A percentile compares a stretch with the other conserved stretches of the same genome.
Evolutionary conservation across 2,113 vertebrate species (phyloP).

Genomic region (cattle (Bos taurus)): DNA sequence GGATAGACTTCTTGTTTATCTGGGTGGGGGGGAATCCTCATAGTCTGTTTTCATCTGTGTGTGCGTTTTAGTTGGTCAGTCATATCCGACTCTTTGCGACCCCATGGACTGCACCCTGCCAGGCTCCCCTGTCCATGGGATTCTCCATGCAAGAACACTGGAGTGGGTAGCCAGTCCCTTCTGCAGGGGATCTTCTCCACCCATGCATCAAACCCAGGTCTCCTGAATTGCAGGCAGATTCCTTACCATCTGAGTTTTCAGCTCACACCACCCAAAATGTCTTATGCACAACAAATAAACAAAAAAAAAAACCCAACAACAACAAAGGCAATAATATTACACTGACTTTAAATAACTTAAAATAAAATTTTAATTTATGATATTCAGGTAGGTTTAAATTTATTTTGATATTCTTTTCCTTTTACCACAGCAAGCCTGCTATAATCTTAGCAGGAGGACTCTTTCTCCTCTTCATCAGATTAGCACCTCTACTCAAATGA

Average conservation of each 20-base stretch:
- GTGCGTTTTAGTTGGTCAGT: not conserved
- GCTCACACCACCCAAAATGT: not conserved
- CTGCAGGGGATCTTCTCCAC: not conserved
- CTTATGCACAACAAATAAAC: not conserved
- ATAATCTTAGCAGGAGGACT: not conserved
- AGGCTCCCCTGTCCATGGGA: not conserved
- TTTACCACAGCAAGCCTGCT: not conserved
- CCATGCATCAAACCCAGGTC: not conserved
- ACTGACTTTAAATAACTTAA: not conserved
- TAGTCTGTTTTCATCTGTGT: not conserved
- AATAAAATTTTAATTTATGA: not conserved
- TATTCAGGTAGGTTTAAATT: not conserved
- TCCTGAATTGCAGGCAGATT: not conserved
- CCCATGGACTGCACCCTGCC: not conserved
- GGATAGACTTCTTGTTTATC: not conserved
- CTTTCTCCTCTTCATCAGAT: not conserved
- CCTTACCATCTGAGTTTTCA: not conserved
- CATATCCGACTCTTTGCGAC: not conserved
- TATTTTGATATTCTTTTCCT: not conserved
- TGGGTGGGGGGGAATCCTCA: not conserved
- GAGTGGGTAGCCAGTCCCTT: not conserved
- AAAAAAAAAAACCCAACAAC: not conserved
- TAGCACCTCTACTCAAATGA: not conserved
- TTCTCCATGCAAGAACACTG: not conserved
- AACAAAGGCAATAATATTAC: not conserved